Evolutionary conservation across 2,888 invertebrate species (phyloP), one percentile per base, ranked within the genome.

Genomic region (Rapana venosa): DNA sequence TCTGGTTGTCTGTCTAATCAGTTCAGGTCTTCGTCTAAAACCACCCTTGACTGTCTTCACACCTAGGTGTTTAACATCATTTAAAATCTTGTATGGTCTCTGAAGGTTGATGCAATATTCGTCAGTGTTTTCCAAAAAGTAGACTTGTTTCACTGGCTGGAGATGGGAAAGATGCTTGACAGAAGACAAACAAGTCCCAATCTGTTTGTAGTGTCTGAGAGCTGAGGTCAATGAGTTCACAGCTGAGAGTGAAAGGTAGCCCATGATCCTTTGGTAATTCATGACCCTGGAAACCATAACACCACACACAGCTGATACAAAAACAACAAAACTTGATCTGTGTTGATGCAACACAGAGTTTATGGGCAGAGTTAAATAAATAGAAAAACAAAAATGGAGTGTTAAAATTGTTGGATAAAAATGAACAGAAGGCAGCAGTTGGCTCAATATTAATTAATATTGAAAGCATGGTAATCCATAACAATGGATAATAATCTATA

Each of bases 1-100:
- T 84, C 66, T 36, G 56, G 84, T 36, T 88, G n/a, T 47, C 47
- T 88, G 66, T 13, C 61, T 32, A 20, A 91, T 87, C 35, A 91
- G 61, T 83, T 92, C 92, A 4, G 92, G 92, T 77, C 91, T 87
- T 26, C 92, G 87, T 56, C 89, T 89, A 70, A 90, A 91, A 30
- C 92, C 91, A 86, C 92, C 91, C n/a, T 58, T 88, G 8, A 92
- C 15, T 30, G 83, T 90, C 81, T 87, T 90, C 35, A 92, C 81
- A 36, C 88, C 88, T 36, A 92, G 91, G 5, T 90, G 88, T 26
- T 56, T 74, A 26, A 92, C 22, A 66, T 32, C 85, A 17, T 87
- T 58, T 66, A 90, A 70, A 66, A 87, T 56, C 83, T 87, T 66
- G 74, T 89, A 66, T 58, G 87, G 87, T 30, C 35, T n/a, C 85